A percentile compares a stretch with the other conserved stretches of the same genome.
phyloP scores from a whole-genome alignment of 2,888 invertebrate species.

The Empis stercorea region DNA sequence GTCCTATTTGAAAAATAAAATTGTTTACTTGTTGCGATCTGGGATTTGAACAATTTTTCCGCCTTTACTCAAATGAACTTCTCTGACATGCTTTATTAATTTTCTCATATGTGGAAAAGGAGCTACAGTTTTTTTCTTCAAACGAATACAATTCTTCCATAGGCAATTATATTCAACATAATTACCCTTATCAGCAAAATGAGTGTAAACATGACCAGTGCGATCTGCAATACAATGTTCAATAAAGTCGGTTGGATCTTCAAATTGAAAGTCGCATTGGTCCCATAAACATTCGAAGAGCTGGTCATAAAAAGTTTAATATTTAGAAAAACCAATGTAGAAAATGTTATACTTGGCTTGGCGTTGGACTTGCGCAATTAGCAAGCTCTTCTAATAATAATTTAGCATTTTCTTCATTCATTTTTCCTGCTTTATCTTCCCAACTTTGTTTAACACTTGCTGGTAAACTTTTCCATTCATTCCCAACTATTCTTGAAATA shows the following conservation, averaged over 20 bases:
- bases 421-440: constrained; percentile 82
- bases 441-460: constrained; percentile 80
- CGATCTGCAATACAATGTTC: constrained; percentile 80
- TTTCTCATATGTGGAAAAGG: constrained; percentile 76
- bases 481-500: constrained; percentile 59
- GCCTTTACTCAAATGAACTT: constrained; percentile 80
- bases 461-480: constrained; percentile 88
- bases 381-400: constrained; percentile 39
- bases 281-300: constrained; percentile 86
- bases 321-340: neutral
- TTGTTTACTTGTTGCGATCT: neutral
- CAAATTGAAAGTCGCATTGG: constrained; percentile 85
- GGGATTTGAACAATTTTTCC: constrained; percentile 47
- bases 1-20: constrained; percentile 5
- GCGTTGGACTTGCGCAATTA: constrained; percentile 36
- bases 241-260: constrained; percentile 73
- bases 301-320: neutral
- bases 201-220: constrained; percentile 55
- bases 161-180: constrained; percentile 66
- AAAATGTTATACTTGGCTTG: constrained; percentile 16
- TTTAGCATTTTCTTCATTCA: constrained; percentile 72
- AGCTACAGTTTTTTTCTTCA: constrained; percentile 70
- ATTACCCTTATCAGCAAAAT: constrained; percentile 32
- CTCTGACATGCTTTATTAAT: constrained; percentile 77
- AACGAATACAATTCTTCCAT: constrained; percentile 75